Conservation (phyloP, 1,140 invertebrate genomes). For the Anoplolepis gracilipes region DNA sequence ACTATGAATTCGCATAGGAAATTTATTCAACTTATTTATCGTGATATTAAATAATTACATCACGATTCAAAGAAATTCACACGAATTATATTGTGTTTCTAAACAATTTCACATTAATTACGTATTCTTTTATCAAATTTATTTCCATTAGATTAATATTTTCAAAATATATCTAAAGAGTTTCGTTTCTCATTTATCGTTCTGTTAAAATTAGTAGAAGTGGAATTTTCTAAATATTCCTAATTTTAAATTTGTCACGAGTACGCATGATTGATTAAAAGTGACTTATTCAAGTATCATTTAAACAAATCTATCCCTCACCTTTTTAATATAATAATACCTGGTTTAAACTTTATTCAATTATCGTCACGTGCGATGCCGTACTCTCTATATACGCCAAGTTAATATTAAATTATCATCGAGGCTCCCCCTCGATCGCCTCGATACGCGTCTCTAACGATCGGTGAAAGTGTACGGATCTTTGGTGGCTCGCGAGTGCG, state of each 20-base stretch:
- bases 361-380: background rate
- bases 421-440: background rate
- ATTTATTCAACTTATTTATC: slow-evolving; percentile 17
- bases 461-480: slow-evolving; percentile 50
- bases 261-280: background rate
- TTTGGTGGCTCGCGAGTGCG: no score
- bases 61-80: slow-evolving; percentile 16
- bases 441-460: slow-evolving; percentile 13
- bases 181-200: background rate
- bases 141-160: background rate
- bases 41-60: slow-evolving; percentile 19
- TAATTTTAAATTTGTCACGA: background rate
- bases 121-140: background rate
- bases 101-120: background rate
- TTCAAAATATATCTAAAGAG: background rate
- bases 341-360: background rate
- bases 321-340: background rate
- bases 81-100: background rate
- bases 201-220: background rate
- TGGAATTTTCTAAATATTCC: background rate
- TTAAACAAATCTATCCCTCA: background rate
- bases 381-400: background rate
- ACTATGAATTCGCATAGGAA: slow-evolving; percentile 17
- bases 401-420: background rate
- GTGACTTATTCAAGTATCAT: background rate